Evolutionary conservation across 1,140 invertebrate genomes (phyloP), one percentile per base, ranked within the genome.

Genomic region (Papilio dardanus): DNA sequence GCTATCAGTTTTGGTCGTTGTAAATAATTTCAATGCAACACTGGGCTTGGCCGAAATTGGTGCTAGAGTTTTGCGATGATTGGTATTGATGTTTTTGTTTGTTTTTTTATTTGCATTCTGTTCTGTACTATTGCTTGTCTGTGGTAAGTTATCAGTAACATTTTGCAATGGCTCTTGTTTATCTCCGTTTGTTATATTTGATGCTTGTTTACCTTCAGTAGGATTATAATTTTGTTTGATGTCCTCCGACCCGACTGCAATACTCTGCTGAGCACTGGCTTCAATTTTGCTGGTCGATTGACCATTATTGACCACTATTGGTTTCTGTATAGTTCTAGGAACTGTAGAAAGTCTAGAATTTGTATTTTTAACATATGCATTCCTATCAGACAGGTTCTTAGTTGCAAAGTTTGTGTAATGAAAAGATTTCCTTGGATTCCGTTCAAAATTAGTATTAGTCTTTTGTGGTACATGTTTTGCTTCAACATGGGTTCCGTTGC

Each of bases 1-100:
- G 67, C 74, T 54, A 33, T 80, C 24, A 21, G 19, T 28, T 78
- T 79, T n/a, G 12, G 35, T 2, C 14, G 54, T 77, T n/a, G 58
- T 50, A 12, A 33, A 40, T 66, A 74, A 42, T 74, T 76, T 83
- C 0, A 75, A 30, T 19, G 71, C 40, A 2, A 71, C 28, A 28
- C 73, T 81, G 7, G 58, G 30, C 16, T 76, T 77, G 8, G 67
- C 77, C 16, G 58, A 42, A n/a, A 71, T 81, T 21, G 58, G 74
- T n/a, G 68, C 80, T 66, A 79, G 71, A 62, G 66, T 80, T 40
- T 79, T 42, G 5, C 35, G 33, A 50, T 50, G 8, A 28, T 50
- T 71, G 16, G 3, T 3, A 21, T 2, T 42, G 16, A 4, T 14
- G 24, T 28, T 28, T 1, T 71, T 76, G 42, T 33, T 76, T 21